Evolutionary conservation across 2,113 vertebrate genomes (phyloP).

Genomic region (Cyphomyrus plagiostoma): DNA sequence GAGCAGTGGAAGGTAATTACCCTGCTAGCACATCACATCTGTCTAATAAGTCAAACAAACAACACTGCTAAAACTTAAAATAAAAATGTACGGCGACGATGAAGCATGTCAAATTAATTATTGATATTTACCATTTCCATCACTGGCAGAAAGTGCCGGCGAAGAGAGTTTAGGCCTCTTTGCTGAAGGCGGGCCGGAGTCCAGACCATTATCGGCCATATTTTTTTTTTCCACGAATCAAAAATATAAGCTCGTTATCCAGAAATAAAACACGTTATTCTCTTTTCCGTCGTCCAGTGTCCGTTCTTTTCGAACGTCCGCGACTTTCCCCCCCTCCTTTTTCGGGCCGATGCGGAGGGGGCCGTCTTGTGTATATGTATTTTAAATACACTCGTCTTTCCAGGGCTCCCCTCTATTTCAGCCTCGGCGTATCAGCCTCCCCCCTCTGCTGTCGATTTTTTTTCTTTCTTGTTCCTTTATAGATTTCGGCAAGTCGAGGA

Average conservation of each 20-base stretch:
- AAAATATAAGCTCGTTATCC: conserved; percentile 67
- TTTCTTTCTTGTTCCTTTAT: conserved; percentile 59
- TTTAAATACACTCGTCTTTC: conserved; percentile 63
- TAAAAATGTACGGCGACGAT: background rate
- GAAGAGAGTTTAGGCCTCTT: conserved; percentile 99
- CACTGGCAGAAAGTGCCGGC: conserved; percentile 93
- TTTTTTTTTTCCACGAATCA: conserved; percentile 67
- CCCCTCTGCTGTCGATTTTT: conserved; percentile 65
- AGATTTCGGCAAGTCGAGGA: conserved; percentile 68
- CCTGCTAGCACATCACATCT: background rate
- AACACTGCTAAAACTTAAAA: background rate
- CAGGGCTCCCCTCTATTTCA: conserved; percentile 72
- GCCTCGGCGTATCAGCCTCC: conserved; percentile 68
- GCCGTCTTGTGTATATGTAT: conserved; percentile 60
- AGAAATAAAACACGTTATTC: conserved; percentile 50
- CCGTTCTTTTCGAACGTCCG: conserved; percentile 44
- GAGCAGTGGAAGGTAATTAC: background rate
- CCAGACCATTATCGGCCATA: conserved; percentile 99
- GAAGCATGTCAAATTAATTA: background rate
- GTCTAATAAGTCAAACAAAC: background rate
- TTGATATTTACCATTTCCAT: conserved; percentile 83
- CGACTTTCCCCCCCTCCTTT: conserved; percentile 67
- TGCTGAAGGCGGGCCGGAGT: conserved; percentile 98
- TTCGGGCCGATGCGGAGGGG: conserved; percentile 66
- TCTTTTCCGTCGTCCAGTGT: conserved; percentile 44